phyloP scores from a whole-genome alignment of 2,797 vertebrate species.

The Heteromormyrus szaboi region DNA sequence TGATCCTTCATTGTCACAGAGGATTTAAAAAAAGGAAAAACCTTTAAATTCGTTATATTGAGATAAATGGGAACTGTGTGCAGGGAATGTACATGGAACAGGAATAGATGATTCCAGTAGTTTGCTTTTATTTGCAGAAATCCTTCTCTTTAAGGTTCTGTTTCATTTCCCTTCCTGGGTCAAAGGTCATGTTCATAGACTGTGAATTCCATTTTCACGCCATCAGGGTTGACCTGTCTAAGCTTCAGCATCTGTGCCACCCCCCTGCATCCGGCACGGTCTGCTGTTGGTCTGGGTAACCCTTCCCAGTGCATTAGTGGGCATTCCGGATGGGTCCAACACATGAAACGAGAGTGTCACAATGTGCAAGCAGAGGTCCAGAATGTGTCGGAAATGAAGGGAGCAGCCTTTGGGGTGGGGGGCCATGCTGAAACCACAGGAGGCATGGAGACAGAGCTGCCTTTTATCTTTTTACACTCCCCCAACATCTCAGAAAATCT shows the following conservation, averaged over 20 bases:
- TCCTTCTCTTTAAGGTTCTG: not conserved
- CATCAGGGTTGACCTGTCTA: not conserved
- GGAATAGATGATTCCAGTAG: not conserved
- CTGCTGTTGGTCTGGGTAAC: not conserved
- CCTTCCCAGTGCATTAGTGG: not conserved
- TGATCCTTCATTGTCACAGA: not conserved
- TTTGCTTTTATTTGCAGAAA: not conserved
- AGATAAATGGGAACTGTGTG: not conserved
- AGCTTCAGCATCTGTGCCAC: not conserved
- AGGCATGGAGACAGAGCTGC: not conserved
- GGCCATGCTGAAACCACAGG: not conserved
- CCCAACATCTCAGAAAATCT: not conserved
- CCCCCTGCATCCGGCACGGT: not conserved
- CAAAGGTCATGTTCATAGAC: not conserved
- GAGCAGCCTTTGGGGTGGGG: not conserved
- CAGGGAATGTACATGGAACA: not conserved
- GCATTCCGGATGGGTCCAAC: not conserved
- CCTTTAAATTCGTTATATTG: not conserved
- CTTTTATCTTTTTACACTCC: not conserved
- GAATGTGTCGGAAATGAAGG: not conserved
- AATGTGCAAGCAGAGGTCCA: not conserved
- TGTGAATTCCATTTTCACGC: not conserved
- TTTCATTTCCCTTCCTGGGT: conserved; percentile 1
- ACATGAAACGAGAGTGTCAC: conserved; percentile 8
- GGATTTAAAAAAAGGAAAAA: not conserved